phyloP scores from a whole-genome alignment of 2,888 invertebrate genomes.

The Tubiluchus corallicola region DNA sequence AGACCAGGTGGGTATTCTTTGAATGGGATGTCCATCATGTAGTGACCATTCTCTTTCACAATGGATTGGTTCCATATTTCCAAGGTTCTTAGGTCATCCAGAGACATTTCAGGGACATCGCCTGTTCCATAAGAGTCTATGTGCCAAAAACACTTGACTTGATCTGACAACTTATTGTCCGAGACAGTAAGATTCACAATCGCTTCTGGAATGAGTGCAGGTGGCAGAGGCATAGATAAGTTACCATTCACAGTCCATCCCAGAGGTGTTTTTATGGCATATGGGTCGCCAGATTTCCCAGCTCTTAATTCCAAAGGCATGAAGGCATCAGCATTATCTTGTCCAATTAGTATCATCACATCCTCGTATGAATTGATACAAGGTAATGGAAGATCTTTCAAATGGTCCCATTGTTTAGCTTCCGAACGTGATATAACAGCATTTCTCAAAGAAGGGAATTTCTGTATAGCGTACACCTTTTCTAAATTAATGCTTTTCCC shows the following conservation, averaged over 20 bases:
- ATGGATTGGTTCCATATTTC: neutral
- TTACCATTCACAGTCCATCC: neutral
- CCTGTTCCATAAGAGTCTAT: neutral
- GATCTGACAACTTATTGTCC: neutral
- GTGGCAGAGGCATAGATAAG: too few species aligned
- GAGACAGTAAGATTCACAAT: too few species aligned
- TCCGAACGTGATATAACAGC: neutral
- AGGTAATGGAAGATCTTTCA: neutral
- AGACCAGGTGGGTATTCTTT: neutral
- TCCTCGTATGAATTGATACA: too few species aligned
- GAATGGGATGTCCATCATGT: neutral
- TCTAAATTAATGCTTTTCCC: too few species aligned
- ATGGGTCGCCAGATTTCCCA: neutral
- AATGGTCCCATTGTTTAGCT: neutral
- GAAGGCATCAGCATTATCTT: neutral
- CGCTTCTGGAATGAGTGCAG: too few species aligned
- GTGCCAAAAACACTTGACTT: neutral
- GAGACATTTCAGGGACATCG: neutral
- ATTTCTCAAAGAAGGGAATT: neutral
- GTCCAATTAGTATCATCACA: neutral
- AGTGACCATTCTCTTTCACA: neutral
- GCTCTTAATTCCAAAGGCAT: neutral
- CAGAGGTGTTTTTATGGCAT: neutral
- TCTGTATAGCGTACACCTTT: neutral
- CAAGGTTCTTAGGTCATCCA: neutral